Base-by-base conservation (phyloP, 1,140 invertebrate species). In the Apolygus lucorum region DNA sequence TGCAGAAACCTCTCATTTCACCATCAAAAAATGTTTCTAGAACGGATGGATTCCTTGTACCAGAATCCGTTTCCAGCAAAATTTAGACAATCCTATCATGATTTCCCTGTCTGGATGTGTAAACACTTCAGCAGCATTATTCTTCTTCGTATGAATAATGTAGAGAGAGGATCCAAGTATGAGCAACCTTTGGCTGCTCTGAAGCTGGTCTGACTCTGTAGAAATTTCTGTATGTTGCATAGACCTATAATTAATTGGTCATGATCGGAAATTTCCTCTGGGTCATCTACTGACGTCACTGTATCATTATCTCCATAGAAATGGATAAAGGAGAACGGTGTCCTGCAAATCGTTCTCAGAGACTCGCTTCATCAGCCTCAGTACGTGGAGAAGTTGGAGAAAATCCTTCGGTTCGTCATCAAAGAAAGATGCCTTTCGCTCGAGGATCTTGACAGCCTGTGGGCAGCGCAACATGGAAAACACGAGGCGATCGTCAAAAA, bases 301-400 rank as follows among this genome's bases (percentile, higher is more conserved):
- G 34, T 11, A 49, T 11, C 34, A 22, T 13, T 62, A 26, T 25
- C 2, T 63, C n/a, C 28, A 29, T 77, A 94, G 91, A 91, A 90
- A 83, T 99, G 96, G 96, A 94, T 98, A 62, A 92, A 95, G 76
- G 92, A 98, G 76, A 98, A 98, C 77, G 88, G 92, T 77, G 95
- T 99, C 11, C 82, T 99, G 62, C 92, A 95, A 78, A 98, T 98
- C 74, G 95, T 98, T 17, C 83, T 99, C 68, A 83, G 93, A 27
- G 96, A 98, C 81, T 97, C 93, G 13, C 83, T 99, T 52, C 96
- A 98, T 83, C 96, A 98, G 77, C 95, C 95, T 1, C 93, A 96
- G 77, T 99, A 98, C 81, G 96, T 98, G 26, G 96, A 99, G 76
- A 96, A 98, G 76, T 79, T 99, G 73, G 96, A 99, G 77, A 98